A percentile compares a stretch with the other conserved stretches of the same genome.
These are phyloP conservation scores for Palythoa grandis DNA, from an alignment of 92 coral and sea anemone species.

Conservation along the genomic window DNA sequence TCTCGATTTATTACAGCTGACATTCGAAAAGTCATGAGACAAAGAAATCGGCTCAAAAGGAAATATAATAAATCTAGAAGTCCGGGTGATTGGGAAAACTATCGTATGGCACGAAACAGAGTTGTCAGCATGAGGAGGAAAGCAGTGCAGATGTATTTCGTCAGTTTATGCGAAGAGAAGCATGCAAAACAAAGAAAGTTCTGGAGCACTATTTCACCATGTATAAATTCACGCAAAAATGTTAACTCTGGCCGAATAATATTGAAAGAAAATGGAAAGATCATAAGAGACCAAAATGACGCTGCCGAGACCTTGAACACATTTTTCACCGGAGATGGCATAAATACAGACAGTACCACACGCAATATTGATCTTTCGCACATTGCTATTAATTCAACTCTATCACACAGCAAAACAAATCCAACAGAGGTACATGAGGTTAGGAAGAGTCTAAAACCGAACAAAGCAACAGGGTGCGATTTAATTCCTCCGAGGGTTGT, in stretches of 20 bases:
- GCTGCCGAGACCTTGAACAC: background rate
- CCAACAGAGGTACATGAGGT: constrained; percentile 56
- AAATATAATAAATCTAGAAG: constrained; percentile 48
- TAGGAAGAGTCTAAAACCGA: constrained; percentile 44
- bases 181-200: background rate
- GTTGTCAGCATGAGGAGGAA: background rate
- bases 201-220: background rate
- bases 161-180: background rate
- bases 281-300: background rate
- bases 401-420: constrained; percentile 56
- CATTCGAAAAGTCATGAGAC: constrained; percentile 48
- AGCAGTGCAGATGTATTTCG: background rate
- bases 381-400: background rate
- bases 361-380: constrained; percentile 3
- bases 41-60: constrained; percentile 53
- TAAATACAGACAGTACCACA: background rate
- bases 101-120: background rate
- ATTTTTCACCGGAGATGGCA: background rate
- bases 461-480: constrained; percentile 61
- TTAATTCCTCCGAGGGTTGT: constrained; percentile 48
- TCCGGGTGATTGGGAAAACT: background rate
- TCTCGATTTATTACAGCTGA: constrained; percentile 54
- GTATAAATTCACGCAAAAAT: background rate
- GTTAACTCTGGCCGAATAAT: background rate
- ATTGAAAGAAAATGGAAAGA: background rate